These are phyloP conservation scores for Mungos mungo DNA, from an alignment of 2,113 vertebrate genomes.

Conservation along the genomic window DNA sequence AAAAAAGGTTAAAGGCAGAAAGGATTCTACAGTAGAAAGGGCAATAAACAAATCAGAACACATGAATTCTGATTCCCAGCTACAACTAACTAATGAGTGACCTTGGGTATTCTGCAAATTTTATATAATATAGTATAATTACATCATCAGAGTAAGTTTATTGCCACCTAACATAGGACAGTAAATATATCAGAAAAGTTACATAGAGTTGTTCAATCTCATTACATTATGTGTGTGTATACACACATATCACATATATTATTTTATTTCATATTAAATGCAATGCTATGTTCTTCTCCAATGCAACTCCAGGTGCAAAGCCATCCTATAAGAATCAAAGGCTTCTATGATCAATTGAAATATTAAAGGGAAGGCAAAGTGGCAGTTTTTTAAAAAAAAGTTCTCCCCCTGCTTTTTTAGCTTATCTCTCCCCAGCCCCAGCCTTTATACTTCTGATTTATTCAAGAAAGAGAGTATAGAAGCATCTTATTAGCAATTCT, in stretches of 20 bases:
- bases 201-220: neutral
- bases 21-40: neutral
- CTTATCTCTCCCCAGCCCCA: neutral
- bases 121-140: neutral
- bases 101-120: neutral
- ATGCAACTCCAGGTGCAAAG: neutral
- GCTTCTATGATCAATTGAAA: conserved; percentile 34
- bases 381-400: neutral
- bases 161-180: neutral
- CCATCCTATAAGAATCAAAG: neutral
- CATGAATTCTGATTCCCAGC: neutral
- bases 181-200: neutral
- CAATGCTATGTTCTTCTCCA: neutral
- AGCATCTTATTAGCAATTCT: conserved; percentile 59
- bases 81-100: neutral
- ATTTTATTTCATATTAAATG: neutral
- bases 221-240: neutral
- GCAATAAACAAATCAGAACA: neutral
- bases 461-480: conserved; percentile 37
- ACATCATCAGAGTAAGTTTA: neutral
- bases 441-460: conserved; percentile 41
- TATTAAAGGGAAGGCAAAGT: conserved; percentile 30
- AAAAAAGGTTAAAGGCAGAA: neutral
- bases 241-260: neutral
- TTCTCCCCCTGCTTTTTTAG: conserved; percentile 6